Base-by-base conservation (phyloP, 2,888 invertebrate species). In the Melieria crassipennis region DNA sequence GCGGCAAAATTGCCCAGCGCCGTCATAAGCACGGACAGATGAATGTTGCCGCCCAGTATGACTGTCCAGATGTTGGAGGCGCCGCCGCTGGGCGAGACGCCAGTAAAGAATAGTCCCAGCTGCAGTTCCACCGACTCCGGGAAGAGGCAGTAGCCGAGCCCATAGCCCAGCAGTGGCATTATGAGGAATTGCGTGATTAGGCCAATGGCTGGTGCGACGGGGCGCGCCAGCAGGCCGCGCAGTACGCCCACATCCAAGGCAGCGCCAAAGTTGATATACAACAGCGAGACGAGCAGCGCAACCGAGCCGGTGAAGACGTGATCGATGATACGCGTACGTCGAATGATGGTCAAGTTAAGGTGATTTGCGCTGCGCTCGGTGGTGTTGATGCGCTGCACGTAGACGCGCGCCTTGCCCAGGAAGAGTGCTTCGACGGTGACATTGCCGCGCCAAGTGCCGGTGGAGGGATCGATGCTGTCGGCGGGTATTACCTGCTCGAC, bases 41-140 rank as follows among this genome's bases (percentile, higher is more conserved):
- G 94, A 5, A 98, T 90, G 87, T 99, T 98, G 5, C 97, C 98
- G 4, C 93, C 94, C 3, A 99, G 89, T 13, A 98, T 90, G 76
- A 94, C 92, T 0, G 97, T 94, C 97, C 98, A 99, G 79, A 98
- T 95, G 86, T 99, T 99, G 63, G 97, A 97, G 43, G 97, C 97
- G 0, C 98, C 98, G 0, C 99, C 96, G n/a, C 94, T 94, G 0
- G 96, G 96, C 4, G 94, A 92, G 30, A 95, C 94, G 0, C 96
- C 96, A 0, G 95, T 94, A 86, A 95, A 94, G 87, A 96, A 96
- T 86, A 97, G 89, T 4, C 96, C 96, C 77, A 97, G 85, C 62
- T 93, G 92, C 90, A 96, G 90, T 77, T 90, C 90, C 4, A 90
- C 88, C 65, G 88, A 88, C 71, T 90, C 84, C 1, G 93, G 92